Base-by-base conservation (phyloP, 2,888 invertebrate genomes). In the Emmelina monodactyla region DNA sequence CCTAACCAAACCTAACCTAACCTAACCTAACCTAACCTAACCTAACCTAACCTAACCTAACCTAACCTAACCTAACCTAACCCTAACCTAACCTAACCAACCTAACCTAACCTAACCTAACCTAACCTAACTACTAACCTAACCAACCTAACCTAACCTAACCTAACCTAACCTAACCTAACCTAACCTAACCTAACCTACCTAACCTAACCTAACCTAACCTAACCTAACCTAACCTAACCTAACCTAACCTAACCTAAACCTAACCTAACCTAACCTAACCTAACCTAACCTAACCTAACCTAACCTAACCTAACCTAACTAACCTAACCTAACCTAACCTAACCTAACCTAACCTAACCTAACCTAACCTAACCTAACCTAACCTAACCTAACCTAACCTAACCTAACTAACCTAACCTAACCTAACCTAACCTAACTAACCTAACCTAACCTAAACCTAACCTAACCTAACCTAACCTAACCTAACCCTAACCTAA, bases 221-320 rank as follows among this genome's bases (percentile, higher is more conserved):
- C 44, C 44, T 45, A 45, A 45, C 44, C 42, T 42, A 45, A 45
- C 44, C 44, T 45, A 45, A 45, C 44, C 44, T 45, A 42, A 42
- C 42, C 44, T 44, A 44, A 44, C 43, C 43, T 44, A 41, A 44
- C 43, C 41, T 41, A 44, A 44, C 43, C 41, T 43, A 43, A n/a
- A 43, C 43, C 43, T 43, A 43, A 44, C 44, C 41, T 41, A 39
- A 43, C 43, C 39, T 43, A 41, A 41, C 43, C 43, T 41, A 42
- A 42, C 42, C 42, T 44, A 41, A 40, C 40, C 44, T 42, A 42
- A 42, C 42, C 41, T 42, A 40, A 41, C 42, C 40, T 42, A 44
- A 40, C 39, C 41, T 41, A 40, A 38, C 41, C 37, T 37, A 37
- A 42, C 39, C 42, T 39, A 42, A 39, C 42, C 38, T 41, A 42